These are phyloP conservation scores for Muscicapa striata DNA, from an alignment of 2,797 vertebrate genomes.

Conservation along the genomic window DNA sequence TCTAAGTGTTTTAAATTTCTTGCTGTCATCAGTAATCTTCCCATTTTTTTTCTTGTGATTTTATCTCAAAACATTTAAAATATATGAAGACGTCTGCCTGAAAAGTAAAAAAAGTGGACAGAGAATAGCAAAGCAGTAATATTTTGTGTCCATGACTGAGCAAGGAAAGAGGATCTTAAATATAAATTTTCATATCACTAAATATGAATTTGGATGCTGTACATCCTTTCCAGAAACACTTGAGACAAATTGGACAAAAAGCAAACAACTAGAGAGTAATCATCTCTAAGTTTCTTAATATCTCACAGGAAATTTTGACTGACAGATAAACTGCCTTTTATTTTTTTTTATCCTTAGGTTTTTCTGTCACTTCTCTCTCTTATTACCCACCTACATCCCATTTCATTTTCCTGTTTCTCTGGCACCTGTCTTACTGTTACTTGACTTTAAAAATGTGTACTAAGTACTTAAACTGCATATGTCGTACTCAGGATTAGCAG, in stretches of 20 bases:
- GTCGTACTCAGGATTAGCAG: not conserved
- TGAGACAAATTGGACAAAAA: not conserved
- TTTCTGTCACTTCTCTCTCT: constrained; percentile 50
- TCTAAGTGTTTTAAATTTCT: not conserved
- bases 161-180: not conserved
- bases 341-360: not conserved
- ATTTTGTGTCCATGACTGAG: not conserved
- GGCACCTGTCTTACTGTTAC: constrained; percentile 36
- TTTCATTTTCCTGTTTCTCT: constrained; percentile 45
- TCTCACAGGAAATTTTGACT: constrained; percentile 27
- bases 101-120: not conserved
- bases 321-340: constrained; percentile 1
- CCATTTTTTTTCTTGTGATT: not conserved
- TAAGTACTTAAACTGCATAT: not conserved
- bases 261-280: constrained; percentile 2
- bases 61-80: not conserved
- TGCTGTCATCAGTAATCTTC: not conserved
- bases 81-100: not conserved
- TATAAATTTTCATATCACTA: not conserved
- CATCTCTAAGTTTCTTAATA: constrained; percentile 4
- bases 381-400: constrained; percentile 41
- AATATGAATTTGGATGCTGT: not conserved
- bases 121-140: not conserved
- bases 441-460: constrained; percentile 33
- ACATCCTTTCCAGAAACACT: not conserved